Percentiles rank a stretch among this genome's conserved stretches.
Evolutionary conservation across 1,140 invertebrate genomes (phyloP).

Genomic region (Drosophila pseudoananassae): DNA sequence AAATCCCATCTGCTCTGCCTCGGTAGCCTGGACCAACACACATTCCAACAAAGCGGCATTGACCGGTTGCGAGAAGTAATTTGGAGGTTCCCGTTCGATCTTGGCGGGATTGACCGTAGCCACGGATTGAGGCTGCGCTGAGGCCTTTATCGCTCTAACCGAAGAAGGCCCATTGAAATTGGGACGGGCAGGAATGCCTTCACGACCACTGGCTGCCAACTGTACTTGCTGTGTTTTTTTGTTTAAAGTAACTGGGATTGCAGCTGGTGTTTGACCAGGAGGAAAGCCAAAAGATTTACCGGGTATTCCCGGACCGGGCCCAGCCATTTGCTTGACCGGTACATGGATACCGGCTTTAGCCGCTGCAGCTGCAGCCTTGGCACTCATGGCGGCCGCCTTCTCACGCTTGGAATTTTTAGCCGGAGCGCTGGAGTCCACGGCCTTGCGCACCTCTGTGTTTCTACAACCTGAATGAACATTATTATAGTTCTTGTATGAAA

Average conservation of each 20-base stretch:
- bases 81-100: not conserved
- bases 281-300: not conserved
- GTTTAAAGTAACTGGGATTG: not conserved
- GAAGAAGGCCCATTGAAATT: not conserved
- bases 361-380: conserved; percentile 61
- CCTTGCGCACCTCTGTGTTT: conserved; percentile 52
- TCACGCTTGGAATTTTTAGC: conserved; percentile 48
- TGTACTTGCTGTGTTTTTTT: not conserved
- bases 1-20: conserved; percentile 47
- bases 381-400: conserved; percentile 48
- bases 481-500: not conserved
- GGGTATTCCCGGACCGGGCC: not conserved
- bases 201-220: not conserved
- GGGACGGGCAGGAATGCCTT: no score
- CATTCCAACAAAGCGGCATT: conserved; percentile 49
- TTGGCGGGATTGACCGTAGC: not conserved
- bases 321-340: not conserved
- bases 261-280: not conserved
- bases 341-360: conserved; percentile 47
- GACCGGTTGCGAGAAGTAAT: conserved; percentile 33
- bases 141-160: not conserved
- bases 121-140: not conserved
- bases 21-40: conserved; percentile 33
- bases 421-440: conserved; percentile 4
- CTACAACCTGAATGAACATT: conserved; percentile 40